Base-by-base conservation (phyloP, 2,797 vertebrate species). In the Benthosema pterotum region DNA sequence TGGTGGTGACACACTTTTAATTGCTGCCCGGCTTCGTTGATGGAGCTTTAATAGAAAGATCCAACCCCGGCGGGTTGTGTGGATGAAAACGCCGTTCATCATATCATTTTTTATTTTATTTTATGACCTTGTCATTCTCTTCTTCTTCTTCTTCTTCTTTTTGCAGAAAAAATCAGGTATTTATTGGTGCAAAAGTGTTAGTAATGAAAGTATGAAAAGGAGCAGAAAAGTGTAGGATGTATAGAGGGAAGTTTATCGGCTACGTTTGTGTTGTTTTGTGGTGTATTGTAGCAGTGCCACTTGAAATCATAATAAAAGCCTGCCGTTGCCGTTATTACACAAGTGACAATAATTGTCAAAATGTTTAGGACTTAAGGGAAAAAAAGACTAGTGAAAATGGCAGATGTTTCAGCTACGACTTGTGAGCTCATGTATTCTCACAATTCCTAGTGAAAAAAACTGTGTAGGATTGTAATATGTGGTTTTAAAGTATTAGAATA, bases 21-120 rank as follows among this genome's bases (percentile, higher is more conserved):
- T 88, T 91, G 83, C 84, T 32, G 83, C 62, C 14, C 57, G 57
- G 57, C 56, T 5, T 32, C 28, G 28, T 32, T 67, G 57, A 61
- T 65, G 28, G 38, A 54, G 54, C 83, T 89, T 86, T 88, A 86
- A 89, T 81, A 75, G 73, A 87, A n/a, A 87, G 83, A 85, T 80
- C 75, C 73, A 78, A 72, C n/a, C n/a, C n/a, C 79, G 72, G 77
- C 32, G 32, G 32, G n/a, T n/a, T 25, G 22, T 22, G 22, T 25
- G 77, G 82, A 86, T 84, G 69, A 80, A 87, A 85, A 74, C 71
- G 77, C 79, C 86, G 72, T 85, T 83, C 79, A 83, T 90, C 89
- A 88, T 70, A 75, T 57, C 48, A 59, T 16, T 9, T 63, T 70
- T 42, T 64, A 11, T 38, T 64, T 28, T n/a, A n/a, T 56, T 64